Evolutionary conservation across 2,113 vertebrate species (phyloP).

Genomic region (Chauna torquata): DNA sequence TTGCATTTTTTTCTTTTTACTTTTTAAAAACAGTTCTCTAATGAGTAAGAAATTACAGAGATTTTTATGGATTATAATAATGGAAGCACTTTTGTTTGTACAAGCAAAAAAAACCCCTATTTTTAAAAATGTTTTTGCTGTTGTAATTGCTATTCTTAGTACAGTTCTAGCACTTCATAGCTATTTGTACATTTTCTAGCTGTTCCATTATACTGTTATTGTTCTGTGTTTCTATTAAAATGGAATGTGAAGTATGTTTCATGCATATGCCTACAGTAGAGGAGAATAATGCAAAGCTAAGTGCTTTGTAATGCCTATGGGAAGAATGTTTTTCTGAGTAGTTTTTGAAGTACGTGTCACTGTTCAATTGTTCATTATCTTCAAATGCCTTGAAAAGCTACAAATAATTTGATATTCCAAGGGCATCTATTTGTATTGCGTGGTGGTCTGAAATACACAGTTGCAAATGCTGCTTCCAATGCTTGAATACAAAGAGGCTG

Average conservation of each 20-base stretch:
- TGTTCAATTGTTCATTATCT: constrained; percentile 32
- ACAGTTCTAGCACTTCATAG: neutral
- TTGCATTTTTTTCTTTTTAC: neutral
- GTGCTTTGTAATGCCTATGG: neutral
- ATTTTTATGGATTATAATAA: neutral
- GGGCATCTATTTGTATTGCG: neutral
- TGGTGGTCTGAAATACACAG: neutral
- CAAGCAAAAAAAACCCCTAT: neutral
- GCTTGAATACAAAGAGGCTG: neutral
- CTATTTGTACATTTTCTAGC: neutral
- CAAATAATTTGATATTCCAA: neutral
- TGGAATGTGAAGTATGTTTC: neutral
- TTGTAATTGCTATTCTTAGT: neutral
- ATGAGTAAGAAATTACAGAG: neutral
- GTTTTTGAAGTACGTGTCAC: neutral
- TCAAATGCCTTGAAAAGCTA: neutral
- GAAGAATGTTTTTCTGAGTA: neutral
- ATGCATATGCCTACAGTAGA: neutral
- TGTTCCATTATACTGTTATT: neutral
- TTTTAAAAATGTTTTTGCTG: neutral
- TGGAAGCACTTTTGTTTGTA: neutral
- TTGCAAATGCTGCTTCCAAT: neutral
- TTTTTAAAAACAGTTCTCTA: neutral
- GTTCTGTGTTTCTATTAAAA: neutral
- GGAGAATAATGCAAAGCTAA: neutral